These are phyloP conservation scores for Chelonia mydas DNA, from an alignment of 2,797 vertebrate genomes.

Conservation along the genomic window DNA sequence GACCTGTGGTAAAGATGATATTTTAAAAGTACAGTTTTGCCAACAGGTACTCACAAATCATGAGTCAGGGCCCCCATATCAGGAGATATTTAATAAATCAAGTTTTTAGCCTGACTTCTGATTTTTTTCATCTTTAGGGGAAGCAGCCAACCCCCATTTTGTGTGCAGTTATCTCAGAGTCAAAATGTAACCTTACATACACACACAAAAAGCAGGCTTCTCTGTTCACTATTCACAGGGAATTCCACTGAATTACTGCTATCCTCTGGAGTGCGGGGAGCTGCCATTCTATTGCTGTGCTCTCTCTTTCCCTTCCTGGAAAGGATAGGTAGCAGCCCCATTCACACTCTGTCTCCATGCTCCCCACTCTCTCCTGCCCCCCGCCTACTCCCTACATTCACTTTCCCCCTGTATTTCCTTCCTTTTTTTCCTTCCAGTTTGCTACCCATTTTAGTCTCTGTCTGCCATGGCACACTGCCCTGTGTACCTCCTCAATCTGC, in stretches of 20 bases:
- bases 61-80: neutral
- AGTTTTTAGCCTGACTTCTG: neutral
- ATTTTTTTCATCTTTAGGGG: slow-evolving; percentile 28
- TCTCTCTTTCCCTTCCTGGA: slow-evolving; percentile 37
- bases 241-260: slow-evolving; percentile 52
- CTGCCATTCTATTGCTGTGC: slow-evolving; percentile 38
- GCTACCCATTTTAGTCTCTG: neutral
- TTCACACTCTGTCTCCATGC: slow-evolving; percentile 44
- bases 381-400: neutral
- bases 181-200: slow-evolving; percentile 67
- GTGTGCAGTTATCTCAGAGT: slow-evolving; percentile 47
- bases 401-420: neutral
- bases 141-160: slow-evolving; percentile 49
- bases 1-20: neutral
- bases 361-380: neutral
- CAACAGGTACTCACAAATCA: neutral
- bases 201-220: slow-evolving; percentile 64
- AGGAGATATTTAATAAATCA: neutral
- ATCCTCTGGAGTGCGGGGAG: neutral
- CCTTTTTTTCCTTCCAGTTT: neutral
- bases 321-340: slow-evolving; percentile 58
- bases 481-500: slow-evolving; percentile 4
- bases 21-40: neutral
- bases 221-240: slow-evolving; percentile 64
- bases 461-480: neutral